phyloP scores from a whole-genome alignment of 1,140 invertebrate species.

The Pectinophora gossypiella region DNA sequence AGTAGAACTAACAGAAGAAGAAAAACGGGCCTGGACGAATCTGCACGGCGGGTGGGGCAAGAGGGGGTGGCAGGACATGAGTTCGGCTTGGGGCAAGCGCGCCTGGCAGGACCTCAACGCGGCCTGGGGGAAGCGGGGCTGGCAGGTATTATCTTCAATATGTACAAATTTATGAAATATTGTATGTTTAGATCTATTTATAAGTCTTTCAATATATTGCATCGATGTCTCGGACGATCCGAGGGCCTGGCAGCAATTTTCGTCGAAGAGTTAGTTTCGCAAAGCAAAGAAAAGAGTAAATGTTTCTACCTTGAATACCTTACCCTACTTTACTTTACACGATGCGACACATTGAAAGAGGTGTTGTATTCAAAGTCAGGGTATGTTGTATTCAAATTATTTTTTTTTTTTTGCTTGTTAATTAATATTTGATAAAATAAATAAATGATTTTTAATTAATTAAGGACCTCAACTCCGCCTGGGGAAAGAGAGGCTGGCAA shows the following conservation, averaged over 20 bases:
- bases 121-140: conserved; percentile 79
- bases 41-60: conserved; percentile 76
- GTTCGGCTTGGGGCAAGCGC: conserved; percentile 78
- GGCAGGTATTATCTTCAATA: conserved; percentile 78
- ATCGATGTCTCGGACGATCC: too few species aligned
- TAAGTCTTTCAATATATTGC: conserved; percentile 78
- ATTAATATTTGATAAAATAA: too few species aligned
- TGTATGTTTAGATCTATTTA: conserved; percentile 77
- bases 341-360: too few species aligned
- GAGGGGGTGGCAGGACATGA: conserved; percentile 78
- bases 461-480: conserved; percentile 24
- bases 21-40: conserved; percentile 52
- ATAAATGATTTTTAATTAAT: too few species aligned
- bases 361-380: too few species aligned
- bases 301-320: too few species aligned
- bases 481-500: conserved; percentile 78
- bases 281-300: too few species aligned
- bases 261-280: too few species aligned
- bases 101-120: conserved; percentile 79
- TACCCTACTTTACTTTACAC: too few species aligned
- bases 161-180: conserved; percentile 78
- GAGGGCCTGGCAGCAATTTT: too few species aligned
- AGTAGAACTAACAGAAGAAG: conserved; percentile 56
- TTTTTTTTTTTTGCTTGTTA: too few species aligned
- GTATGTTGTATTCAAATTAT: too few species aligned